A percentile compares a stretch with the other conserved stretches of the same genome.
Conservation (phyloP, 2,113 vertebrate species). For the Plecotus auritus region DNA sequence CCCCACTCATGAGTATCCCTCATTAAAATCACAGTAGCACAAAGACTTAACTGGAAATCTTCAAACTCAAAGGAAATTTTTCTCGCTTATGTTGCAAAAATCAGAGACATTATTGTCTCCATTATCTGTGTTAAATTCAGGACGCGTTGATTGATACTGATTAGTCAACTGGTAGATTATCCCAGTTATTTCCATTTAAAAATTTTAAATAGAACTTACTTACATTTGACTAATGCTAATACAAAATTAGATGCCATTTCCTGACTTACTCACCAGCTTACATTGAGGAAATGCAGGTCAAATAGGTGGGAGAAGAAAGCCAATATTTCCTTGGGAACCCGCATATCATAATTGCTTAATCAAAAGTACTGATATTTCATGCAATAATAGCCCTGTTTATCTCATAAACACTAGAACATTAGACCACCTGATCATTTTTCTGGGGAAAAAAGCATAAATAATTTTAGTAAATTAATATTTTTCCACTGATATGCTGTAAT, state of each 20-base stretch:
- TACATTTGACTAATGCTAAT: constrained; percentile 42
- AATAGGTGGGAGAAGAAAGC: constrained; percentile 34
- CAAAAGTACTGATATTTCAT: constrained; percentile 22
- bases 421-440: constrained; percentile 6
- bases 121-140: constrained; percentile 8
- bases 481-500: neutral
- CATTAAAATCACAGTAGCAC: neutral
- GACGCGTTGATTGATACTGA: neutral
- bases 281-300: constrained; percentile 41
- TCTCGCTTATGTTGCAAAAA: neutral
- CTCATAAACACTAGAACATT: neutral
- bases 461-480: constrained; percentile 24
- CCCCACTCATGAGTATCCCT: neutral
- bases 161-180: constrained; percentile 4
- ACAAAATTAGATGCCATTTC: constrained; percentile 49
- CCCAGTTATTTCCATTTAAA: constrained; percentile 20
- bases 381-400: constrained; percentile 21
- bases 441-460: neutral
- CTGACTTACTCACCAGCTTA: constrained; percentile 51
- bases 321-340: constrained; percentile 36
- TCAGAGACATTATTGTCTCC: neutral
- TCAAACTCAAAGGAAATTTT: constrained; percentile 26
- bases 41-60: constrained; percentile 22
- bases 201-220: neutral
- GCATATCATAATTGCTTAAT: constrained; percentile 47